A percentile compares a stretch with the other conserved stretches of the same genome.
These are phyloP conservation scores for Drosophila albomicans DNA, from an alignment of 1,140 invertebrate genomes.

Conservation along the genomic window DNA sequence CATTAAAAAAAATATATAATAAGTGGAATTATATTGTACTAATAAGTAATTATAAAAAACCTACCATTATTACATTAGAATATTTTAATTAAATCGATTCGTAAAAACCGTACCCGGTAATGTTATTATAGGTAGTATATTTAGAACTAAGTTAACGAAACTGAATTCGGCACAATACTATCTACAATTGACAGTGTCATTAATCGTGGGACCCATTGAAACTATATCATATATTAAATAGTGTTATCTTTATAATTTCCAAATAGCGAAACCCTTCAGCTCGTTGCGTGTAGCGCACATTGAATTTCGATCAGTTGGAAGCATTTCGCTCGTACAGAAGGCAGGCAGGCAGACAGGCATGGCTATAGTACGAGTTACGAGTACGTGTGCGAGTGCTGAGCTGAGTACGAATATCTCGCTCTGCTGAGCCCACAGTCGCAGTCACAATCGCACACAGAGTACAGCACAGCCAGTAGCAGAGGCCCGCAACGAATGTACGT, in stretches of 20 bases:
- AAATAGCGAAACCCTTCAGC: conserved; percentile 7
- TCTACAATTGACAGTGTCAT: neutral
- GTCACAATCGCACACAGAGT: conserved; percentile 61
- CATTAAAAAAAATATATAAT: too few relatives aligned
- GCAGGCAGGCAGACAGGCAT: neutral
- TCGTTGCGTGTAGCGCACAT: conserved; percentile 29
- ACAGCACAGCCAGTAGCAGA: conserved; percentile 71
- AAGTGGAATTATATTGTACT: too few relatives aligned
- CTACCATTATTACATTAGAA: too few relatives aligned
- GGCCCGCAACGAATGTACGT: conserved; percentile 55
- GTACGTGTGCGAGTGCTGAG: conserved; percentile 3
- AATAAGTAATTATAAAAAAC: too few relatives aligned
- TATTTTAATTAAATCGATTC: too few relatives aligned
- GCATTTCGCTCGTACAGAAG: conserved; percentile 34
- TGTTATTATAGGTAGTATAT: too few relatives aligned
- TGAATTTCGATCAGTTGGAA: conserved; percentile 44
- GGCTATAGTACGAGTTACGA: conserved; percentile 23
- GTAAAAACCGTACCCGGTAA: too few relatives aligned
- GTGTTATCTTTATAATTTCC: neutral
- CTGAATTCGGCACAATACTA: neutral
- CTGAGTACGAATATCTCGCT: conserved; percentile 66
- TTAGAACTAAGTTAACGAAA: neutral
- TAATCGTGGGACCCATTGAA: neutral
- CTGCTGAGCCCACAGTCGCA: conserved; percentile 62
- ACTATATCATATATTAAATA: neutral